phyloP scores from a whole-genome alignment of 2,888 invertebrate species.

The Strigamia transsilvanica region DNA sequence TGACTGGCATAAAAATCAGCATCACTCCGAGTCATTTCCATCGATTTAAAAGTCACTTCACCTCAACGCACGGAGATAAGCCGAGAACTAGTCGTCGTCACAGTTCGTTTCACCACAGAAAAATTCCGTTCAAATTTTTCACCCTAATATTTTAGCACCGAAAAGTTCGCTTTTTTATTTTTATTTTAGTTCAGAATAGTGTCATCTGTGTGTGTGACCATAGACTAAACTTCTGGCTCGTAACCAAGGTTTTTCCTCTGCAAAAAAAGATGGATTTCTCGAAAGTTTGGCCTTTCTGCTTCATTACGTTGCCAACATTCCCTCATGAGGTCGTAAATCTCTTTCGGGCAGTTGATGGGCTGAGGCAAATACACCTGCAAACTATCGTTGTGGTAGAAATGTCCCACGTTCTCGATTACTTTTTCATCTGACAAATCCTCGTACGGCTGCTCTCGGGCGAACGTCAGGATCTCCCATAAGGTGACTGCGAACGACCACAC shows the following conservation, averaged over 20 bases:
- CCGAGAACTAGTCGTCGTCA: neutral
- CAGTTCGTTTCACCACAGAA: neutral
- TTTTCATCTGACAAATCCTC: constrained; percentile 80
- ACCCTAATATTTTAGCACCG: constrained; percentile 36
- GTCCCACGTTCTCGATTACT: constrained; percentile 82
- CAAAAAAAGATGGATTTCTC: constrained; percentile 86
- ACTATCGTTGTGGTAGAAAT: constrained; percentile 78
- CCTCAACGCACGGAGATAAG: neutral
- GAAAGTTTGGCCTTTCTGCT: constrained; percentile 81
- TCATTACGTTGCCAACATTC: constrained; percentile 90
- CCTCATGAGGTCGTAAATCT: constrained; percentile 89
- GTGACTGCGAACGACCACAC: constrained; percentile 90
- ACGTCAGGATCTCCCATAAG: constrained; percentile 85
- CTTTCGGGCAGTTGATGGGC: constrained; percentile 81
- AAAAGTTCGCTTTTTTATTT: neutral
- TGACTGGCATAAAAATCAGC: constrained; percentile 18
- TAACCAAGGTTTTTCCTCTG: constrained; percentile 76
- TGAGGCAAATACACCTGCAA: constrained; percentile 75
- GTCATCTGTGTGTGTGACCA: neutral
- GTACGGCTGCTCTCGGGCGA: constrained; percentile 83
- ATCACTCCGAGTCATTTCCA: neutral
- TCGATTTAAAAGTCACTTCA: constrained; percentile 11
- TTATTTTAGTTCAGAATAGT: neutral
- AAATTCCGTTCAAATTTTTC: neutral
- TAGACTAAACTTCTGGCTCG: constrained; percentile 55